Evolutionary conservation across 2,113 vertebrate species (phyloP).

Genomic region (Holacanthus passer): DNA sequence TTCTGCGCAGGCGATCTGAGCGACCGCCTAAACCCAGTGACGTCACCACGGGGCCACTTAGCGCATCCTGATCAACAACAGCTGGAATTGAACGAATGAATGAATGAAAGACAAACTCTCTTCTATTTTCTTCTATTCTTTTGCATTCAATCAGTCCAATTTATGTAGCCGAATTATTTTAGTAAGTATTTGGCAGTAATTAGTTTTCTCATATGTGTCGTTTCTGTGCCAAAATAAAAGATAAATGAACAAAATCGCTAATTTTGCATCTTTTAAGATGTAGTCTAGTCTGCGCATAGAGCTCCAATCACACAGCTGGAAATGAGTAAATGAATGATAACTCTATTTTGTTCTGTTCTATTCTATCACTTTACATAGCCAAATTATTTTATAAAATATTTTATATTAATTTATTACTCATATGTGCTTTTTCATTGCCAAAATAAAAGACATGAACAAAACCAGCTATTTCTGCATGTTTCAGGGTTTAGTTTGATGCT

Average conservation of each 20-base stretch:
- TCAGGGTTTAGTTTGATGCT: background rate
- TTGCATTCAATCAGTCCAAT: fast-evolving
- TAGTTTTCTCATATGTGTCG: background rate
- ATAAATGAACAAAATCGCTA: background rate
- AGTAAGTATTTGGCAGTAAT: fast-evolving
- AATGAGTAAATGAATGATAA: conserved; percentile 3
- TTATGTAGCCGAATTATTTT: background rate
- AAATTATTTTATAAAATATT: too few species aligned
- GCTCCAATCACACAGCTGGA: conserved; percentile 38
- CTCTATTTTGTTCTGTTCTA: background rate
- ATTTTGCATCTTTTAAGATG: background rate
- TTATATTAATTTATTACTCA: background rate
- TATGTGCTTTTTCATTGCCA: fast-evolving
- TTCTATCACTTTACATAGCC: too few species aligned
- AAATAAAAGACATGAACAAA: background rate
- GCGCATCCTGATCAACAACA: conserved; percentile 38
- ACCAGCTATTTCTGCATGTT: background rate
- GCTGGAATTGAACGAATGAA: conserved; percentile 34
- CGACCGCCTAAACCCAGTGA: conserved; percentile 61
- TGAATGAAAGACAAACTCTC: background rate
- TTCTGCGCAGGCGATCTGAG: conserved; percentile 66
- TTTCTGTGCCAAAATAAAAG: background rate
- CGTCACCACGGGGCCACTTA: conserved; percentile 46
- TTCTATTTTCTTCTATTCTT: background rate
- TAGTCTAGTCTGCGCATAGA: background rate